Evolutionary conservation across 2,113 vertebrate genomes (phyloP).

Genomic region (Seriola rivoliana): DNA sequence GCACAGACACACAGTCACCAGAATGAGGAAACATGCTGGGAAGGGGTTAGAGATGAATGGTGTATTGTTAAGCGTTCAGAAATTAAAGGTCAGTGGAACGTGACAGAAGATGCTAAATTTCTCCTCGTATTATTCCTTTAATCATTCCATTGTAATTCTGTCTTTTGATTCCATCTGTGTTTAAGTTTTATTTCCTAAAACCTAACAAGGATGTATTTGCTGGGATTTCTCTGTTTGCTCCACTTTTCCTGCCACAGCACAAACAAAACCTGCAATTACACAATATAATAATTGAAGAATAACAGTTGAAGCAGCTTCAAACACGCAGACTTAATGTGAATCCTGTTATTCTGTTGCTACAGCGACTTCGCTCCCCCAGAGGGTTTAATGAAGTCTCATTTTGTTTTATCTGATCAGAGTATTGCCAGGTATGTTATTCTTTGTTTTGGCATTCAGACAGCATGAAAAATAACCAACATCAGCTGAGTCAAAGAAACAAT

Average conservation of each 20-base stretch:
- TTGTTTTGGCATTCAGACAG: not conserved
- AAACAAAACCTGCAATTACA: not conserved
- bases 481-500: not conserved
- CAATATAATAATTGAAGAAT: not conserved
- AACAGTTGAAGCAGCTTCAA: not conserved
- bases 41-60: constrained; percentile 50
- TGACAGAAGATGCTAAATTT: not conserved
- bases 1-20: not conserved
- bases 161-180: not conserved
- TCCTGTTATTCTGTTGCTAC: not conserved
- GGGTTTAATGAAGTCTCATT: constrained; percentile 41
- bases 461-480: not conserved
- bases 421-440: constrained; percentile 10
- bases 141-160: not conserved
- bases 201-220: not conserved
- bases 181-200: not conserved
- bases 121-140: not conserved
- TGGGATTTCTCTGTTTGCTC: not conserved
- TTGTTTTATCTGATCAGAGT: constrained; percentile 24
- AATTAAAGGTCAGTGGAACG: constrained; percentile 23
- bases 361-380: not conserved
- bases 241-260: not conserved
- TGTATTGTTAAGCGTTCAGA: constrained; percentile 41
- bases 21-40: constrained; percentile 15
- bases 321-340: not conserved